phyloP scores from a whole-genome alignment of 2,888 invertebrate species.

The Atethmia centrago region DNA sequence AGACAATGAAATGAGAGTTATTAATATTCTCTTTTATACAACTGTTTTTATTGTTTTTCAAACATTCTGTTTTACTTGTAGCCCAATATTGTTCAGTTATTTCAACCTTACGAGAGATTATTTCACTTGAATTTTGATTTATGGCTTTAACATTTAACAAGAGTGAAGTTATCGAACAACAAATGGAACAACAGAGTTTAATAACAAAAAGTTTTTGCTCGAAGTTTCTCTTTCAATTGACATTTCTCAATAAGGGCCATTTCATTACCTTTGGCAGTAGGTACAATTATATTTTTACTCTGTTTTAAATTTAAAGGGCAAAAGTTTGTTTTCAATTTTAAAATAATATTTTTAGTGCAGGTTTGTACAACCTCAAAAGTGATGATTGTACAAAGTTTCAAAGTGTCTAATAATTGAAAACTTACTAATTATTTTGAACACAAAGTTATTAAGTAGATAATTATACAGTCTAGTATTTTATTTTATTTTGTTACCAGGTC shows the following conservation, averaged over 20 bases:
- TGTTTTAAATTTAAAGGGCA: slow-evolving; percentile 31
- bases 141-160: slow-evolving; percentile 73
- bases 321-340: slow-evolving; percentile 35
- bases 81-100: slow-evolving; percentile 50
- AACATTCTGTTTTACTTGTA: slow-evolving; percentile 45
- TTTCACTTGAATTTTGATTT: slow-evolving; percentile 74
- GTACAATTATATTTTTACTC: slow-evolving; percentile 53
- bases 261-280: slow-evolving; percentile 61
- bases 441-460: slow-evolving; percentile 1
- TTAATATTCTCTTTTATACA: too few species aligned
- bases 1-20: slow-evolving; percentile 17
- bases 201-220: slow-evolving; percentile 70
- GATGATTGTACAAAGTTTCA: slow-evolving; percentile 13
- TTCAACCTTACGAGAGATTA: slow-evolving; percentile 66
- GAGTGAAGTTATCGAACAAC: slow-evolving; percentile 72
- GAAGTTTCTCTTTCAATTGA: slow-evolving; percentile 64
- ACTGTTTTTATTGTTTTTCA: too few species aligned
- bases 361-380: slow-evolving; percentile 24
- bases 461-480: neutral
- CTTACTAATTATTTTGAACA: slow-evolving; percentile 6
- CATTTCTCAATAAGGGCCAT: slow-evolving; percentile 65
- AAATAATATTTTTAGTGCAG: slow-evolving; percentile 27
- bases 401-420: slow-evolving; percentile 34
- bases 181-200: slow-evolving; percentile 68
- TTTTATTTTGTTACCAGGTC: too few species aligned